Base-by-base conservation (phyloP, 2,888 invertebrate genomes). In the Cerastis rubricosa region DNA sequence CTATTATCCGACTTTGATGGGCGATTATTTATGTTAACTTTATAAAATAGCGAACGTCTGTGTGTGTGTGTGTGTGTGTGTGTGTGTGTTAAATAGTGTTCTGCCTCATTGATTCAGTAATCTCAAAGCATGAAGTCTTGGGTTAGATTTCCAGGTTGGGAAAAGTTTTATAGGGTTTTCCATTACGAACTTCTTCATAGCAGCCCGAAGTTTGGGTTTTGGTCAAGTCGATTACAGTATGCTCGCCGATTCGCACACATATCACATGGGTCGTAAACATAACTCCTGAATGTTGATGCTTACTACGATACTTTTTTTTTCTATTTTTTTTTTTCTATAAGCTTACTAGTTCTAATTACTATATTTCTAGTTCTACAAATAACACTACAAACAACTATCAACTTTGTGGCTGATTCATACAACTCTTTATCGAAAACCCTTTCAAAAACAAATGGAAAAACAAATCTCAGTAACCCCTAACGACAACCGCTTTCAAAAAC, bases 401-500 rank as follows among this genome's bases (percentile, higher is more conserved):
- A 25, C 25, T 6, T 25, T 74, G 2, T 6, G 6, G 7, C 8
- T 51, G 0, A 14, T 51, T 19, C 22, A 22, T 6, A 43, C 11
- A 49, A 29, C 12, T 8, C 12, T 40, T 1, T 11, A 12, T 7
- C 11, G 5, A 12, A 40, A 49, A 7, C 6, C 0, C n/a, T 17
- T 67, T 47, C 29, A 49, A 40, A 57, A 49, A 64, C 14, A 35
- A 29, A 43, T 49, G 7, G 3, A n/a, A 61, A 59, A 61, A 61
- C 29, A 29, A 43, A 35, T 4, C 43, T 43, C 49, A 51, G 7
- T 57, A 65, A 35, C 22, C 35, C 35, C 14, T 4, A 17, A n/a
- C 25, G 47, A 57, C 78, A n/a, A 49, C 49, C 47, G 49, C 57
- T 65, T 64, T 25, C 9, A 75, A 59, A 81, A 75, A 66, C 29